Conservation (phyloP, 1,140 invertebrate species). For the Drosophila tropicalis region DNA sequence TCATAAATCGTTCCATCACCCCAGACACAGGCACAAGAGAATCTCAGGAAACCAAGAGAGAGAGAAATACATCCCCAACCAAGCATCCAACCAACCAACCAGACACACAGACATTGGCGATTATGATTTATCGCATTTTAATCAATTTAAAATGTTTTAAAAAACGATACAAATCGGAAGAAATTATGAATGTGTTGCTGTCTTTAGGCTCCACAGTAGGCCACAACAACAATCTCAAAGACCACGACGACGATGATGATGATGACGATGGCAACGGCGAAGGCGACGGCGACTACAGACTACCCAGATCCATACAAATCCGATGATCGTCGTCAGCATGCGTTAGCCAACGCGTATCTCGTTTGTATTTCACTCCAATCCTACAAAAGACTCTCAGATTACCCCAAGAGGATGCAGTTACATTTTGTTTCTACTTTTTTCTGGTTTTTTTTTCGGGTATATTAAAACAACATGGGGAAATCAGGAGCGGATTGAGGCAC, state of each 20-base stretch:
- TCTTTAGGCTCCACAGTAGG: constrained; percentile 80
- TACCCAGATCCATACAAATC: constrained; percentile 13
- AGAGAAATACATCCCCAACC: constrained; percentile 5
- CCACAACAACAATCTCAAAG: constrained; percentile 54
- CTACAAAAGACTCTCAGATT: constrained; percentile 58
- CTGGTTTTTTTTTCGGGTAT: constrained; percentile 23
- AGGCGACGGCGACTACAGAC: constrained; percentile 29
- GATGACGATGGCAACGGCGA: too few relatives aligned
- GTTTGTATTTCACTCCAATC: constrained; percentile 71
- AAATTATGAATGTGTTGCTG: constrained; percentile 82
- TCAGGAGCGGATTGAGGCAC: constrained; percentile 29
- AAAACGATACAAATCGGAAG: constrained; percentile 80
- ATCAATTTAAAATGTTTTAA: constrained; percentile 82
- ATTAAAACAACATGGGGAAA: constrained; percentile 62
- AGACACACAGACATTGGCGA: constrained; percentile 51
- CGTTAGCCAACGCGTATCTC: constrained; percentile 74
- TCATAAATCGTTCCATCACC: constrained; percentile 82
- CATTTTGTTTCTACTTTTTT: neutral
- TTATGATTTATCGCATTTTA: constrained; percentile 83
- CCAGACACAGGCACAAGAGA: constrained; percentile 42
- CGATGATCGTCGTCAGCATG: constrained; percentile 57
- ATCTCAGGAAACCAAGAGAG: constrained; percentile 11
- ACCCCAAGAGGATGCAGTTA: constrained; percentile 46
- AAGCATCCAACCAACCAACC: constrained; percentile 25
- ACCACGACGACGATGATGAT: constrained; percentile 10